Evolutionary conservation across 2,113 vertebrate genomes (phyloP).

Genomic region (Pteruthius melanotis): DNA sequence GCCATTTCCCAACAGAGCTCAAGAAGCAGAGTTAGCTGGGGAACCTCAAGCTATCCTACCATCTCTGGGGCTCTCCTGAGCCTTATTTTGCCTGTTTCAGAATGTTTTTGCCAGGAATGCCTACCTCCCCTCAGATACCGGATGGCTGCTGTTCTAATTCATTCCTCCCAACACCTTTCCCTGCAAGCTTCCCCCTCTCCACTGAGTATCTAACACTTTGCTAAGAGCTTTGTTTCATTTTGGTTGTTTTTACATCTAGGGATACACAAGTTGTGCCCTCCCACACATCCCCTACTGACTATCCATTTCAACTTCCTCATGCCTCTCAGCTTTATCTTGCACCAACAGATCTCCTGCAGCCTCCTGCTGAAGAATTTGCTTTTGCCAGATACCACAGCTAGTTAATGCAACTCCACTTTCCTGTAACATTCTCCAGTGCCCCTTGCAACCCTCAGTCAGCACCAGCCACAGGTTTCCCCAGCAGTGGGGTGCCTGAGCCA

Average conservation of each 20-base stretch:
- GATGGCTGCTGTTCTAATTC: neutral
- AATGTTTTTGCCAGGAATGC: neutral
- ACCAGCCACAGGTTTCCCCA: neutral
- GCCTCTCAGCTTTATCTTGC: neutral
- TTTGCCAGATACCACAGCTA: neutral
- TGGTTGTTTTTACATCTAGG: neutral
- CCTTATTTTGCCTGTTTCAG: neutral
- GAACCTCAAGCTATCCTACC: neutral
- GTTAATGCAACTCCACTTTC: neutral
- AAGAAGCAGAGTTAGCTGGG: neutral
- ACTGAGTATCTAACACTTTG: neutral
- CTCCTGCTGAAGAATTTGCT: neutral
- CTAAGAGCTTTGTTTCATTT: neutral
- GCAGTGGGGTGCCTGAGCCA: rapidly evolving
- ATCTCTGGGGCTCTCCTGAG: neutral
- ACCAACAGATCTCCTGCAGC: neutral
- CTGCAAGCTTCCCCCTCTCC: neutral
- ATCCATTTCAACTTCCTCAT: neutral
- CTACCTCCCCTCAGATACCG: neutral
- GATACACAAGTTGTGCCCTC: neutral
- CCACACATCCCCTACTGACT: neutral
- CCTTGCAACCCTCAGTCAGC: rapidly evolving
- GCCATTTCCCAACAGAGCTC: neutral
- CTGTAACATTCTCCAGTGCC: neutral
- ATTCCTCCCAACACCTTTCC: neutral